Evolutionary conservation across 2,113 vertebrate species (phyloP), one percentile per base, ranked within the genome.

Genomic region (Catharus minimus): DNA sequence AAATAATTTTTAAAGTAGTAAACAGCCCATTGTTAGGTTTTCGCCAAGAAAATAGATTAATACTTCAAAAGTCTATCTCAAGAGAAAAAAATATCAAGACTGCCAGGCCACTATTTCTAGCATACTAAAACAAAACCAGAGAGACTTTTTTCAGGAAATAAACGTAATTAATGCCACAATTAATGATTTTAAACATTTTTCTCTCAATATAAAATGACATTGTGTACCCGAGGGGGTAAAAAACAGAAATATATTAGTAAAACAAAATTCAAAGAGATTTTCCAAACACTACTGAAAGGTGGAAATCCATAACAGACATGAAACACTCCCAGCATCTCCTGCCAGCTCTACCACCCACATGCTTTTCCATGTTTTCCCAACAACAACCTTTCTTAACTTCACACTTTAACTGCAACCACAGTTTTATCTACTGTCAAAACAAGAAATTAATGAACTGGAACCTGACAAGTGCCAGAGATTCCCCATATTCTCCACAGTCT

Each of bases 141-240:
- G 22, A 24, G 3, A 33, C 10, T 18, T 73, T 77, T 72, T 77
- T 13, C 28, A 77, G 17, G 9, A 66, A 62, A 61, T 22, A 61
- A 21, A 52, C 13, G 32, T 33, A 65, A 57, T 23, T 62, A 81
- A 33, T 4, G 1, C 52, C 19, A 39, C 23, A 47, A 47, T 13
- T 23, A 47, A 47, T 47, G 3, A 8, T 65, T 75, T 69, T 47
- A 27, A 36, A 47, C 4, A 15, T 38, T 71, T 2, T 71, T 62
- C 77, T 71, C 36, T 58, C 57, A 24, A 20, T 23, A 20, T 55
- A 58, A 71, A 62, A 41, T 11, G 23, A 27, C 11, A 52, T 2
- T 32, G 20, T 16, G 15, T 33, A 55, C 1, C 1, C 33, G 36
- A 61, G 2, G 5, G 12, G 4, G 3, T 10, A 47, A 43, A n/a